Base-by-base conservation (phyloP, 2,113 vertebrate species). In the Neogobius melanostomus region DNA sequence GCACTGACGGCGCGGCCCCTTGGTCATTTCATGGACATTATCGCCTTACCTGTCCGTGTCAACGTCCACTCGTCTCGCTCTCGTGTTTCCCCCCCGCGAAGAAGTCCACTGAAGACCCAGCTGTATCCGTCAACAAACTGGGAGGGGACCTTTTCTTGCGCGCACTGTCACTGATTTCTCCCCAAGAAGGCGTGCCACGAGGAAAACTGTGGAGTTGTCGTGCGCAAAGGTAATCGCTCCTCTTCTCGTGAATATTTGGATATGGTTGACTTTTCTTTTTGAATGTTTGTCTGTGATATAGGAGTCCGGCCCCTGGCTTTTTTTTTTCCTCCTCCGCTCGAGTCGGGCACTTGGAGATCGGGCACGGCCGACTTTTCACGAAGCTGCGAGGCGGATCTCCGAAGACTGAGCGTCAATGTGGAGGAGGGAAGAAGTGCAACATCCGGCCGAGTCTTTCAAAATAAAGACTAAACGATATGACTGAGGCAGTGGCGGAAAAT, bases 71-170 rank as follows among this genome's bases (percentile, higher is more conserved):
- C 82, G 46, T 44, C 76, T 77, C 28, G 53, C 14, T 1, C 74
- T 49, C 63, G 71, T 16, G 80, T 84, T 77, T 77, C 76, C 79
- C 10, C 28, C 28, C 28, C 28, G 3, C 28, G 28, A 36, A 36
- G n/a, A 56, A 28, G 66, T 70, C 42, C 74, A 66, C 77, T 64
- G 79, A 48, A 82, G 78, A 56, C 71, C 68, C 36, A 77, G 75
- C 63, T 68, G 85, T 81, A 70, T 86, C 90, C 88, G 90, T 84
- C 88, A 85, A 85, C 85, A 89, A 70, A 72, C 82, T 82, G 88
- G 88, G 82, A 89, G 89, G 89, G 85, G 84, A 90, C 82, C 78
- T 84, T 75, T 80, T 64, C 73, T 74, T 6, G 68, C 64, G 71
- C 79, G 75, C 71, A 79, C 70, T 82, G 77, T 82, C 80, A 83